Percentiles rank a stretch among this genome's conserved stretches.
phyloP scores from a whole-genome alignment of 2,113 vertebrate genomes.

The Mus pahari region DNA sequence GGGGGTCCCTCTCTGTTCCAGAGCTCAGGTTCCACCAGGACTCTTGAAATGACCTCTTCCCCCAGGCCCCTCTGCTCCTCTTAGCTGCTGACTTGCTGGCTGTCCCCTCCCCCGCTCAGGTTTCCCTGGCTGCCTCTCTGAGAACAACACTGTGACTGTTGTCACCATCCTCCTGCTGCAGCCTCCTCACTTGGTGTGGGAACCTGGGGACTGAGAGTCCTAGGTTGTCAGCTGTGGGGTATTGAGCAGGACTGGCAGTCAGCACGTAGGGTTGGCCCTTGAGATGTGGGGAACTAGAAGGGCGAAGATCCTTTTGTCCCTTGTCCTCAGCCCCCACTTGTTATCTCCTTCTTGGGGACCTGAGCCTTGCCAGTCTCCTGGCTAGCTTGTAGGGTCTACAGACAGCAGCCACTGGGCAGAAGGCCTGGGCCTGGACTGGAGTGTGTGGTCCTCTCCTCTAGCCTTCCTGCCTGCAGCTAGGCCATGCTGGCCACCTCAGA shows the following conservation, averaged over 20 bases:
- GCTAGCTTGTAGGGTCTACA: background rate
- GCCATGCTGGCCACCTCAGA: background rate
- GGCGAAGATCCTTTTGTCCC: no score
- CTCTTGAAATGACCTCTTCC: background rate
- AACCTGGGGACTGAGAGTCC: background rate
- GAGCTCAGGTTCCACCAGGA: no score
- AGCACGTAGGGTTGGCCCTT: no score
- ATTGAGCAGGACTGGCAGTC: background rate
- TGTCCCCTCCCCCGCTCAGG: background rate
- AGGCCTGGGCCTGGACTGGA: background rate
- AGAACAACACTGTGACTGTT: background rate
- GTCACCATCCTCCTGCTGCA: background rate
- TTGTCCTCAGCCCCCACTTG: fast-evolving
- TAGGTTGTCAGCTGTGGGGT: fast-evolving
- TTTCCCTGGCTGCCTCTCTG: conserved; percentile 9
- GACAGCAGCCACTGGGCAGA: background rate
- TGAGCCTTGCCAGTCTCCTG: fast-evolving
- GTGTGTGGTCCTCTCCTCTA: no score
- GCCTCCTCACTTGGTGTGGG: background rate
- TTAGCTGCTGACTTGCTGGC: background rate
- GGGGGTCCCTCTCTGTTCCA: background rate
- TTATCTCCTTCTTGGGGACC: fast-evolving
- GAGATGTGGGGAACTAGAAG: background rate
- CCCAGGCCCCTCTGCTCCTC: fast-evolving
- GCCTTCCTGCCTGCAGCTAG: no score